Base-by-base conservation (phyloP, 2,888 invertebrate genomes). In the Protophormia terraenovae region DNA sequence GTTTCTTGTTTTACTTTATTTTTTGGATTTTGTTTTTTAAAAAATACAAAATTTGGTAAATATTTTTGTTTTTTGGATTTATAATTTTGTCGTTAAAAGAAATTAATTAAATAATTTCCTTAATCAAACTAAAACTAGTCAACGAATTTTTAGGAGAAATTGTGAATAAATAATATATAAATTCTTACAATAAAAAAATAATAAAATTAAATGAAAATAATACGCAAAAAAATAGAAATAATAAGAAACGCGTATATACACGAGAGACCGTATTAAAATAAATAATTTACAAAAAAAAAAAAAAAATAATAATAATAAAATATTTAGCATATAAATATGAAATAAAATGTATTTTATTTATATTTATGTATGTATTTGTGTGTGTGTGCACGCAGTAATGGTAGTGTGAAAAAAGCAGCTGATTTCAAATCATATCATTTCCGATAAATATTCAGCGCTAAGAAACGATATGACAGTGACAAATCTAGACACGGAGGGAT, bases 121-220 rank as follows among this genome's bases (percentile, higher is more conserved):
- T 69, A n/a, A 45, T 71, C 16, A 60, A 77, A 32, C 58, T 85
- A 85, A 82, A 85, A 85, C 85, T 85, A 85, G 85, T 85, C 85
- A 85, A 85, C 85, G 85, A 85, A 76, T 76, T 82, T 55, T 32
- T 75, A 55, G 58, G 69, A 62, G 35, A 29, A 67, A 60, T 38
- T 66, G 58, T 35, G 22, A 75, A 62, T 41, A 72, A 60, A 77
- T 38, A n/a, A 27, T 50, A 24, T 53, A 32, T 53, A 41, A 78
- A 50, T 64, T 69, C 67, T 80, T 84, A 64, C 53, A 53, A 64
- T 71, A 32, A 75, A 14, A 73, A 67, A 73, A 75, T 71, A 71
- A 75, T n/a, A 12, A 27, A 35, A 66, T 35, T 53, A 62, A 75
- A 75, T 58, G 14, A 47, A 78, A 62, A 60, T 85, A 82, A 82